Conservation (phyloP, 2,113 vertebrate species). For the Toxotes chatareus region DNA sequence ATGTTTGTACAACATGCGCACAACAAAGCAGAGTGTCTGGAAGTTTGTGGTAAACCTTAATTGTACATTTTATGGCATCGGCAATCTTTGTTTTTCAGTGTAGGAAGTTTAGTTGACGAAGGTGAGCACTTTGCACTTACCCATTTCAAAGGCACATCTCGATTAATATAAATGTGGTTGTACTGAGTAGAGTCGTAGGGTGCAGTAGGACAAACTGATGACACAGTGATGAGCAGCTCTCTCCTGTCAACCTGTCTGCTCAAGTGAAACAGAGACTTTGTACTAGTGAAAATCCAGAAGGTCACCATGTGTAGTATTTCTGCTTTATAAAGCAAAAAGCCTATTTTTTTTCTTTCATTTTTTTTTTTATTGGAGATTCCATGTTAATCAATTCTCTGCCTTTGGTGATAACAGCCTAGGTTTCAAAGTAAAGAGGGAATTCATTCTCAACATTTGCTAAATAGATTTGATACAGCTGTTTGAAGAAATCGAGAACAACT, state of each 20-base stretch:
- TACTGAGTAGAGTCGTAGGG: not conserved
- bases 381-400: slow-evolving; percentile 6
- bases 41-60: slow-evolving; percentile 11
- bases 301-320: not conserved
- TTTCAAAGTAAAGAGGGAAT: not conserved
- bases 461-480: not conserved
- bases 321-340: not conserved
- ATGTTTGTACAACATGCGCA: not conserved
- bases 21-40: slow-evolving; percentile 21
- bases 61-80: not conserved
- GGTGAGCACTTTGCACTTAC: not conserved
- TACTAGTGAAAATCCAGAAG: no score
- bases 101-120: not conserved
- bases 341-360: no score
- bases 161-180: not conserved
- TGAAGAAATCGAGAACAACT: not conserved
- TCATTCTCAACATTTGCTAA: not conserved
- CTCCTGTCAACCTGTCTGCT: not conserved
- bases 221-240: not conserved
- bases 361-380: not conserved
- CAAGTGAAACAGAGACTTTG: not conserved
- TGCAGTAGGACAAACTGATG: not conserved
- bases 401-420: not conserved
- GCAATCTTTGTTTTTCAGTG: not conserved
- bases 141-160: not conserved